These are phyloP conservation scores for Schlechtendalia chinensis DNA, from an alignment of 1,140 invertebrate species.

Conservation along the genomic window DNA sequence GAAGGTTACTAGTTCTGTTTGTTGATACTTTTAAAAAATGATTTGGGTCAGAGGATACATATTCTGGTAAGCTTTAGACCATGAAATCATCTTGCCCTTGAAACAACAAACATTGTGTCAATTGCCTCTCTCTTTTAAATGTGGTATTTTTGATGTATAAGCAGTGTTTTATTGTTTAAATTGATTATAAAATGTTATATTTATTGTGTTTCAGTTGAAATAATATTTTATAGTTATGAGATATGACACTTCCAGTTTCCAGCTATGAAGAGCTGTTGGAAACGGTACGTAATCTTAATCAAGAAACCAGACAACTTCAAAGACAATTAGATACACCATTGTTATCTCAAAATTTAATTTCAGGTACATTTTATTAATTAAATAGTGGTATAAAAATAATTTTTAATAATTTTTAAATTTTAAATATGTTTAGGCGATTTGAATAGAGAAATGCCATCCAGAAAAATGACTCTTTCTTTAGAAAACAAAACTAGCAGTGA, in stretches of 20 bases:
- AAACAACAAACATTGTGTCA: conserved; percentile 4
- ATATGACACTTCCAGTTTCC: conserved; percentile 61
- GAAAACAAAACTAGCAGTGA: conserved; percentile 6
- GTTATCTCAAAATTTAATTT: not conserved
- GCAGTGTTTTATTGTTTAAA: not conserved
- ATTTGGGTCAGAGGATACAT: conserved; percentile 6
- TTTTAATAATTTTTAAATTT: not conserved
- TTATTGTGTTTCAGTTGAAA: conserved; percentile 15
- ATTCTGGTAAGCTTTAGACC: not conserved
- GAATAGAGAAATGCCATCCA: conserved; percentile 16
- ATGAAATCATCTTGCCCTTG: conserved; percentile 29
- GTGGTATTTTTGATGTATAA: conserved; percentile 9
- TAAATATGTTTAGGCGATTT: not conserved
- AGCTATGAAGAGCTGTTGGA: conserved; percentile 61
- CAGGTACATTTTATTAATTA: not conserved
- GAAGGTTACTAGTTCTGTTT: conserved; percentile 1
- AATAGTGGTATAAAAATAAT: not conserved
- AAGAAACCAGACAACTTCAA: conserved; percentile 57
- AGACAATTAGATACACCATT: conserved; percentile 53
- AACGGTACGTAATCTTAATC: conserved; percentile 59
- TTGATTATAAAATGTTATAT: not conserved
- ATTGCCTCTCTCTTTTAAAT: not conserved
- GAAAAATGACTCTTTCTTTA: conserved; percentile 17
- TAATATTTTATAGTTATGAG: conserved; percentile 45
- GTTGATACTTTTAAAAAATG: conserved; percentile 20